Evolutionary conservation across 2,797 vertebrate species (phyloP).

Genomic region (Silurus lanzhouensis): DNA sequence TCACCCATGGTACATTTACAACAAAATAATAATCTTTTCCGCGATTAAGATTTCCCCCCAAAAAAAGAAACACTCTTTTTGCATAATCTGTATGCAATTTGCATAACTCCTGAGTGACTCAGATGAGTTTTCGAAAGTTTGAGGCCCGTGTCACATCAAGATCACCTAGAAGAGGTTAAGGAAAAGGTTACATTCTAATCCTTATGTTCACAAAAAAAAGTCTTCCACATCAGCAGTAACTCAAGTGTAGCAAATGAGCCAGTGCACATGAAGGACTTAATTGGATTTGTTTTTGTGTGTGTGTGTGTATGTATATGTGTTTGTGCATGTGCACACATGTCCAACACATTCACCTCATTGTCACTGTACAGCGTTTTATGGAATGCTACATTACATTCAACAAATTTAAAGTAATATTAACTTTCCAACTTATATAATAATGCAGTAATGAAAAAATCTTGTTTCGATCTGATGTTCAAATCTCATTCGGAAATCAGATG

Average conservation of each 20-base stretch:
- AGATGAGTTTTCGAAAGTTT: background rate
- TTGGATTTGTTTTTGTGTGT: background rate
- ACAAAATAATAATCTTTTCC: no score
- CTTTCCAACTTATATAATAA: background rate
- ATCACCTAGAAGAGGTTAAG: background rate
- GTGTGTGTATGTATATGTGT: no score
- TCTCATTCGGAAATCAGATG: background rate
- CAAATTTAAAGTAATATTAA: no score
- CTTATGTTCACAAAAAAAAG: background rate
- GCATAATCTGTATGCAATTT: background rate
- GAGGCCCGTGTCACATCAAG: background rate
- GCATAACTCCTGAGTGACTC: background rate
- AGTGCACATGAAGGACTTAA: background rate
- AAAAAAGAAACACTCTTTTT: background rate
- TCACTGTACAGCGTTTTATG: background rate
- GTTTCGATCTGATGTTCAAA: background rate
- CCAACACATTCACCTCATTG: background rate
- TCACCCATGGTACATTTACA: background rate
- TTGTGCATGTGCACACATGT: no score
- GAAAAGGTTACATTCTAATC: background rate
- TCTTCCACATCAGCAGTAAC: no score
- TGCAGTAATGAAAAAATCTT: background rate
- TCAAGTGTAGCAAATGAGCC: background rate
- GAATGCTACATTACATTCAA: background rate
- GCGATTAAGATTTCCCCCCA: background rate